Percentiles rank a stretch among this genome's conserved stretches.
Conservation (phyloP, 2,113 vertebrate genomes). For the Equus quagga region DNA sequence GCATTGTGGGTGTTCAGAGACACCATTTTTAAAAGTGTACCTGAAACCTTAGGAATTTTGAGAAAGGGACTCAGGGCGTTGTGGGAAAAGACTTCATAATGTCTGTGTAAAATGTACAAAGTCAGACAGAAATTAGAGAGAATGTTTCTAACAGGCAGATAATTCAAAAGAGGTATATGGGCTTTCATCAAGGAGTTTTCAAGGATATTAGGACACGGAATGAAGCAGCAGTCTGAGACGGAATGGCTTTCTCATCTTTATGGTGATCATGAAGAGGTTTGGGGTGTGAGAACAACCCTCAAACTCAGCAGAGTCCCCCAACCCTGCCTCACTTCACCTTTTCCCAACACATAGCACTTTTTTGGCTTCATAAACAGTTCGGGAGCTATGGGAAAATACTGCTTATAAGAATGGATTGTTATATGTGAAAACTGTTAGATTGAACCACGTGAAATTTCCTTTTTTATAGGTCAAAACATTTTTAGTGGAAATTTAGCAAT, state of each 20-base stretch:
- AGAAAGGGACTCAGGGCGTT: not conserved
- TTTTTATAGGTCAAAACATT: not conserved
- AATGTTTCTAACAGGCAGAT: not conserved
- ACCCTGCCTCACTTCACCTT: not conserved
- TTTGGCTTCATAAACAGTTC: not conserved
- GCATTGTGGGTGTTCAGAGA: not conserved
- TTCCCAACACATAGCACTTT: not conserved
- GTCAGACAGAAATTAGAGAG: not conserved
- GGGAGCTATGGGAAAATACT: not conserved
- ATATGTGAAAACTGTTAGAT: not conserved
- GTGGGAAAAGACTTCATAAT: not conserved
- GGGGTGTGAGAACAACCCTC: not conserved
- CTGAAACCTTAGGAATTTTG: not conserved
- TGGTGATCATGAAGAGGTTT: not conserved
- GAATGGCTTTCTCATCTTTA: not conserved
- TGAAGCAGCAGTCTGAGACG: not conserved
- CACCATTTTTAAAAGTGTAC: not conserved
- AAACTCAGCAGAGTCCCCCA: not conserved
- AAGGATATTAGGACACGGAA: not conserved
- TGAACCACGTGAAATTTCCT: not conserved
- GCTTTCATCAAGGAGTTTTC: not conserved
- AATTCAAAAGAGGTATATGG: not conserved
- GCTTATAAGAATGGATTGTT: not conserved
- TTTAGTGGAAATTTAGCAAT: not conserved
- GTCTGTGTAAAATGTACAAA: not conserved